Percentiles rank a stretch among this genome's conserved stretches.
These are phyloP conservation scores for Xiphophorus hellerii DNA, from an alignment of 2,113 vertebrate genomes.

Conservation along the genomic window DNA sequence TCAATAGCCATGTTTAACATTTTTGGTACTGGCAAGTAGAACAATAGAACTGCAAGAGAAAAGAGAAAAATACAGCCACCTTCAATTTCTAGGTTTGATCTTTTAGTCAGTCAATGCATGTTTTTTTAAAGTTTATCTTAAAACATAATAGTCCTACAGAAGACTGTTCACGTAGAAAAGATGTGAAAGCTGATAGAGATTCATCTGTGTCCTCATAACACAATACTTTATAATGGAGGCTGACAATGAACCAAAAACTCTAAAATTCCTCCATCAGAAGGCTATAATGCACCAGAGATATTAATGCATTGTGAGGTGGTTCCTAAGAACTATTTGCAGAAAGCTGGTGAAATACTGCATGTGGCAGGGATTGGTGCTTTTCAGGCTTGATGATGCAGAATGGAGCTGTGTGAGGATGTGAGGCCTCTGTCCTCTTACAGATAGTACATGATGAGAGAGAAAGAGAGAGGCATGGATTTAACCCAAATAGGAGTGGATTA, in stretches of 20 bases:
- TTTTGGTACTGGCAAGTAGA: no score
- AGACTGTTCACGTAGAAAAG: no score
- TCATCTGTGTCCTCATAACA: neutral
- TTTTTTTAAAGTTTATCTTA: no score
- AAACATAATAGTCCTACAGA: no score
- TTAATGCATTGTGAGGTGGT: neutral
- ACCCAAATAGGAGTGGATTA: slow-evolving; percentile 78
- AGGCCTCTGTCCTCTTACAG: slow-evolving; percentile 54
- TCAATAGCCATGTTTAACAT: no score
- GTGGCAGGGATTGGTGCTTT: slow-evolving; percentile 38
- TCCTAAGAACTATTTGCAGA: slow-evolving; percentile 36
- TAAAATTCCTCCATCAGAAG: slow-evolving; percentile 33
- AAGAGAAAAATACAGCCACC: no score
- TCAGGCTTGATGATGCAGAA: slow-evolving; percentile 35
- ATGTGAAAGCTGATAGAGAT: neutral
- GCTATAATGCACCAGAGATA: slow-evolving; percentile 18
- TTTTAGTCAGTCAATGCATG: no score
- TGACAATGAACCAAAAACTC: slow-evolving; percentile 14
- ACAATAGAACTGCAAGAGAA: no score
- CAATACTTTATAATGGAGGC: slow-evolving; percentile 22
- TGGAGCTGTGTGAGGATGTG: slow-evolving; percentile 46
- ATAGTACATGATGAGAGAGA: slow-evolving; percentile 47
- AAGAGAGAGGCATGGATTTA: slow-evolving; percentile 70
- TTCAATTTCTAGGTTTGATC: no score
- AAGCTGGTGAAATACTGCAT: slow-evolving; percentile 42